Evolutionary conservation across 2,888 invertebrate species (phyloP).

Genomic region (Microctonus brassicae): DNA sequence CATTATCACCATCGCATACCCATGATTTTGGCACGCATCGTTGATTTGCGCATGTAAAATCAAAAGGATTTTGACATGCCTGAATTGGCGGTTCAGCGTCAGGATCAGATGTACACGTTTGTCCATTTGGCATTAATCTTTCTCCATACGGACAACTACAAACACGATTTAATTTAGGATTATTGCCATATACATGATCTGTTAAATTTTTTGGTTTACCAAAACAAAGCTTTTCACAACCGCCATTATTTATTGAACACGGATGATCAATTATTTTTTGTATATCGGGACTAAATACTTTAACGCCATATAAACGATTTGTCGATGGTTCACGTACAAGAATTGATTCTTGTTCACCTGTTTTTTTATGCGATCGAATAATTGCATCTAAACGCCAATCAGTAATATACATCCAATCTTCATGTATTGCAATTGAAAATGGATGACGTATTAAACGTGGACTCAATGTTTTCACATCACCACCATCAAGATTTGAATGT

Average conservation of each 20-base stretch:
- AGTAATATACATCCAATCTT: slow-evolving; percentile 95
- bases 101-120: slow-evolving; percentile 83
- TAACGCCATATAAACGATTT: slow-evolving; percentile 91
- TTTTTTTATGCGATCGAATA: slow-evolving; percentile 88
- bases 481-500: slow-evolving; percentile 91
- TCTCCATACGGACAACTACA: slow-evolving; percentile 97
- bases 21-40: slow-evolving; percentile 91
- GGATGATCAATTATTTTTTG: slow-evolving; percentile 85
- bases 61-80: slow-evolving; percentile 91
- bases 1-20: slow-evolving; percentile 97
- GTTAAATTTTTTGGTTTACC: slow-evolving; percentile 79
- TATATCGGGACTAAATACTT: slow-evolving; percentile 84
- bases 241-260: slow-evolving; percentile 87
- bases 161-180: slow-evolving; percentile 73
- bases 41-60: slow-evolving; percentile 94
- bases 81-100: slow-evolving; percentile 88
- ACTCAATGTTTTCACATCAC: slow-evolving; percentile 90
- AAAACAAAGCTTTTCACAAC: slow-evolving; percentile 96
- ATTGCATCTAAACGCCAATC: slow-evolving; percentile 98
- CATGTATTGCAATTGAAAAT: slow-evolving; percentile 91
- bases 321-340: slow-evolving; percentile 91
- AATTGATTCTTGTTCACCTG: slow-evolving; percentile 88
- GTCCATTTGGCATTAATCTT: slow-evolving; percentile 74
- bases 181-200: slow-evolving; percentile 45
- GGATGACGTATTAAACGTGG: slow-evolving; percentile 90